phyloP scores from a whole-genome alignment of 2,797 vertebrate genomes.

The Anguilla megastoma region DNA sequence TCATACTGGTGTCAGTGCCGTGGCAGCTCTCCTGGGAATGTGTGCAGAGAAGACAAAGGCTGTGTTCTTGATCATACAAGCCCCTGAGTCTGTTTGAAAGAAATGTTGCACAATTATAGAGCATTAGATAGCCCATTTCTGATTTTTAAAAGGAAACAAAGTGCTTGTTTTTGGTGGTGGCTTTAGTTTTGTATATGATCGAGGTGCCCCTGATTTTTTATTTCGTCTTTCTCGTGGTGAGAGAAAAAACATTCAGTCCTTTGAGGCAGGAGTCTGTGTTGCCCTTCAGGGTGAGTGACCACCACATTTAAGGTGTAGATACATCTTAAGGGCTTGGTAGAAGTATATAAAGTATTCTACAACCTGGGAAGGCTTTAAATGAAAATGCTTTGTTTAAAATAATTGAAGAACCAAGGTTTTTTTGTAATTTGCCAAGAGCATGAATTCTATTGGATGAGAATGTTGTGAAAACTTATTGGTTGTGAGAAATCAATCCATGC shows the following conservation, averaged over 20 bases:
- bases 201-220: not conserved
- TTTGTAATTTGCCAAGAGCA: not conserved
- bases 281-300: not conserved
- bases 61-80: slow-evolving; percentile 74
- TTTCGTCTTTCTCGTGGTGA: not conserved
- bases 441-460: not conserved
- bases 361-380: not conserved
- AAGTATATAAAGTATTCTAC: not conserved
- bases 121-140: slow-evolving; percentile 65
- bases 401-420: too few species aligned
- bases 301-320: not conserved
- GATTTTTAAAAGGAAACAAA: slow-evolving; percentile 54
- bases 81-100: slow-evolving; percentile 59
- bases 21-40: slow-evolving; percentile 71
- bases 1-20: slow-evolving; percentile 75
- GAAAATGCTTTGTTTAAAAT: not conserved
- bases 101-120: slow-evolving; percentile 56
- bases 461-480: not conserved
- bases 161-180: slow-evolving; percentile 54
- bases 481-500: too few species aligned
- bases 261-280: not conserved
- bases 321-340: not conserved
- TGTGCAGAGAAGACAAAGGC: slow-evolving; percentile 73
- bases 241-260: not conserved
- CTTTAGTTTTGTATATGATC: not conserved